A percentile compares a stretch with the other conserved stretches of the same genome.
These are phyloP conservation scores for Geophilus truncorum DNA, from an alignment of 2,888 invertebrate species.

Conservation along the genomic window DNA sequence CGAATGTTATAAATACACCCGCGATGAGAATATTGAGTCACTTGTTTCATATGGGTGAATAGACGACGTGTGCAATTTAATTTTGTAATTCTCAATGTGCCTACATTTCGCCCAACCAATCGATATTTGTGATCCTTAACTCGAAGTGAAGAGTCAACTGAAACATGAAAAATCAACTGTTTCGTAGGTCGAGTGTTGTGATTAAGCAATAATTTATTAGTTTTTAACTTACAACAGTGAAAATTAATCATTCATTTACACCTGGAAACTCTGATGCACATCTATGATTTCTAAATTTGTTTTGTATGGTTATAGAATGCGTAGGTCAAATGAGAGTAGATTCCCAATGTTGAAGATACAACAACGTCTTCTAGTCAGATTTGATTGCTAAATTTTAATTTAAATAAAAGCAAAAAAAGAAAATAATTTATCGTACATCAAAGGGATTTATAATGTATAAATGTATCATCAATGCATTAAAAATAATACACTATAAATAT, in stretches of 20 bases:
- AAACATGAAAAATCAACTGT: background rate
- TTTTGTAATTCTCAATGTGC: background rate
- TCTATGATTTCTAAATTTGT: too few species aligned
- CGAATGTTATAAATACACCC: background rate
- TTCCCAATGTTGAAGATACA: too few species aligned
- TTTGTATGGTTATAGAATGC: too few species aligned
- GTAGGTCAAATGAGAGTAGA: too few species aligned
- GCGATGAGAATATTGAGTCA: background rate
- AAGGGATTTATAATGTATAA: too few species aligned
- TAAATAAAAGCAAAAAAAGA: too few species aligned
- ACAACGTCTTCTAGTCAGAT: too few species aligned
- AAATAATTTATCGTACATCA: too few species aligned
- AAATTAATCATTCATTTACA: too few species aligned
- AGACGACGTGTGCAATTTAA: background rate
- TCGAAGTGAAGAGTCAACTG: background rate
- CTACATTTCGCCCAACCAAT: background rate
- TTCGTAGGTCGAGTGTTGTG: background rate
- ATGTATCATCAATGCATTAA: too few species aligned
- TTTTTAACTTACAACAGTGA: background rate
- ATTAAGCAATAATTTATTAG: background rate
- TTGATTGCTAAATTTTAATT: too few species aligned
- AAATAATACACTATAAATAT: background rate
- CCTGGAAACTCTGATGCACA: too few species aligned
- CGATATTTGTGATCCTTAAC: background rate
- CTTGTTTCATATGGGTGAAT: background rate